Evolutionary conservation across 2,888 invertebrate genomes (phyloP), one percentile per base, ranked within the genome.

Genomic region (Agonum fuliginosum): DNA sequence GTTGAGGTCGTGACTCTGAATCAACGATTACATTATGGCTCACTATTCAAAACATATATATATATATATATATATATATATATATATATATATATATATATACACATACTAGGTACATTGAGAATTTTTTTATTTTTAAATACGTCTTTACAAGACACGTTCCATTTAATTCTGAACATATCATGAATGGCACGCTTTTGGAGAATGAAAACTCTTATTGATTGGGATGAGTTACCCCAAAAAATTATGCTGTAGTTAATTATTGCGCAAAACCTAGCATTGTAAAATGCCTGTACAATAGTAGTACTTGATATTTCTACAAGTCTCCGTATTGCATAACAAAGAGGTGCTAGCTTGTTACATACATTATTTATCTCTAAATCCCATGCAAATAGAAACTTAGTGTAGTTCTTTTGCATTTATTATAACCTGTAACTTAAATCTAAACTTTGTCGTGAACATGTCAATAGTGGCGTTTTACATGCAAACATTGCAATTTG

Each of bases 61-160:
- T 41, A 41, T 41, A 41, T 41, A 41, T 41, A 41, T 41, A 41
- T 41, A 41, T 41, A 41, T 41, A 41, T 41, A 41, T 41, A 41
- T 41, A 41, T 41, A 41, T 41, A 41, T 41, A 41, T 41, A 41
- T 41, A 41, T 41, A 41, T 41, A 41, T 41, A 41, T 41, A 41
- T 41, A 41, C 12, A 41, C 10, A 41, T 10, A 41, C 37, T 41
- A 10, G 37, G 37, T 41, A 41, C 10, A 41, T 8, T 10, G 8
- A 41, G 12, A 12, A 41, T n/a, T 41, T 41, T 41, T n/a, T 41
- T 41, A 41, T 41, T 2, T 41, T n/a, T 8, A 30, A 30, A 30
- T 5, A 30, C 3, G 8, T 30, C 4, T 30, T 30, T 30, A 30
- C 37, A 41, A n/a, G 10, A 41, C n/a, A 12, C 12, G 12, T 10